phyloP scores from a whole-genome alignment of 1,140 invertebrate species.

The Aleiodes sp. region DNA sequence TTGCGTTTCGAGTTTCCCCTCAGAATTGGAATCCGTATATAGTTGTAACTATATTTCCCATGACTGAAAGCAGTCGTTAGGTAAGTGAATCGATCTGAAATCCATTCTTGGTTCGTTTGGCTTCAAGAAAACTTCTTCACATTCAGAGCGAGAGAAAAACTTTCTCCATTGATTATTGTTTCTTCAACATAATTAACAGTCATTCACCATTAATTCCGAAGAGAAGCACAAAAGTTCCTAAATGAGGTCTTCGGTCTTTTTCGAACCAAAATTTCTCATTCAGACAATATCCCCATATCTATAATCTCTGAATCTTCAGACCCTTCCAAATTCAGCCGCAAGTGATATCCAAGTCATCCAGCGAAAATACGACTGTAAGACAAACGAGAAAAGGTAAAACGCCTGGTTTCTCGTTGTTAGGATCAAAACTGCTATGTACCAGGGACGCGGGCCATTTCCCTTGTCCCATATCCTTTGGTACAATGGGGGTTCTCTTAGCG shows the following conservation, averaged over 20 bases:
- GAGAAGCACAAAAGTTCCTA: no score
- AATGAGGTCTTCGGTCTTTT: no score
- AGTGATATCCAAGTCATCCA: constrained; percentile 12
- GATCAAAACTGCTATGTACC: constrained; percentile 11
- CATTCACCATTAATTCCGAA: not conserved
- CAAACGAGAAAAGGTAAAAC: constrained; percentile 14
- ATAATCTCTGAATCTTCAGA: not conserved
- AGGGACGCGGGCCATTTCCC: constrained; percentile 22
- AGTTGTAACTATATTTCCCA: constrained; percentile 2
- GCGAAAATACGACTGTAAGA: constrained; percentile 3
- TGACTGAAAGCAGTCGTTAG: constrained; percentile 12
- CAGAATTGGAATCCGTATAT: not conserved
- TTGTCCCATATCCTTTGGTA: constrained; percentile 30
- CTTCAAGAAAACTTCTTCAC: no score
- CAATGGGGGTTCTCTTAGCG: constrained; percentile 16
- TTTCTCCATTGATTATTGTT: no score
- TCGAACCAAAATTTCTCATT: not conserved
- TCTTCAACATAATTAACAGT: no score
- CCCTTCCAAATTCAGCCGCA: not conserved
- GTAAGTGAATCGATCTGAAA: not conserved
- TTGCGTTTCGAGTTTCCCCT: constrained; percentile 33
- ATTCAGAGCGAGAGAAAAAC: not conserved
- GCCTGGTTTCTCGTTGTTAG: constrained; percentile 7
- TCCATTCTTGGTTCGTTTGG: no score
- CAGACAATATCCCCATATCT: not conserved